phyloP scores from a whole-genome alignment of 2,797 vertebrate species.

The Coregonus ussuriensis region DNA sequence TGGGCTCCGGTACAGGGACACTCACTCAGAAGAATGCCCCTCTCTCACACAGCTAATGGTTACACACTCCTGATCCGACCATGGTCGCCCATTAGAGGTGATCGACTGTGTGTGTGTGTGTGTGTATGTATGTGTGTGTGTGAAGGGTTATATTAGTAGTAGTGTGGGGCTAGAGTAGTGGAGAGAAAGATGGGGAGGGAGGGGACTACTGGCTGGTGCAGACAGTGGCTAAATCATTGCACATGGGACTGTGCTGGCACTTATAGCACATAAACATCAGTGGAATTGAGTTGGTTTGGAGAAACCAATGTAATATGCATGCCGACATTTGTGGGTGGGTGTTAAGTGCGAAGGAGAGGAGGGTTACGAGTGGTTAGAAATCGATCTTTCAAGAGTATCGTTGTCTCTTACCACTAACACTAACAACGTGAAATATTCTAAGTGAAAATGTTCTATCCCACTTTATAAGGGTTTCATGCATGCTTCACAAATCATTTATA shows the following conservation, averaged over 20 bases:
- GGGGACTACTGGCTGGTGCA: slow-evolving; percentile 52
- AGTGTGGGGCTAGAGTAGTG: slow-evolving; percentile 33
- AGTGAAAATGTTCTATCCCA: neutral
- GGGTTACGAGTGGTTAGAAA: slow-evolving; percentile 33
- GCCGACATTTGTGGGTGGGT: slow-evolving; percentile 9
- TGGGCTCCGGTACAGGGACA: neutral
- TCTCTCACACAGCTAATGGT: slow-evolving; percentile 50
- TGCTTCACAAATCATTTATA: neutral
- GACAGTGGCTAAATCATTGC: slow-evolving; percentile 66
- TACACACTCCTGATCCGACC: slow-evolving; percentile 47
- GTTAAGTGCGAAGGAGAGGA: slow-evolving; percentile 16
- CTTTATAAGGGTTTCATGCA: neutral
- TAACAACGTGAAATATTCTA: slow-evolving; percentile 39
- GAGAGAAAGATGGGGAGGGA: slow-evolving; percentile 15
- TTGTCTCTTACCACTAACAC: slow-evolving; percentile 25
- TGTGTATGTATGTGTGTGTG: slow-evolving; percentile 11
- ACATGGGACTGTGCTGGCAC: slow-evolving; percentile 67
- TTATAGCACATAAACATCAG: slow-evolving; percentile 71
- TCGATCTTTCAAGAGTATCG: slow-evolving; percentile 22
- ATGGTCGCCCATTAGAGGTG: slow-evolving; percentile 52
- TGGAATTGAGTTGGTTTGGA: slow-evolving; percentile 52
- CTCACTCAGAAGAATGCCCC: neutral
- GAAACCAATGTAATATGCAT: slow-evolving; percentile 39
- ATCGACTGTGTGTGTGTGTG: neutral
- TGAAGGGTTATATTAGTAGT: slow-evolving; percentile 18